Conservation (phyloP, 1,140 invertebrate genomes). For the Drosophila watanabei region DNA sequence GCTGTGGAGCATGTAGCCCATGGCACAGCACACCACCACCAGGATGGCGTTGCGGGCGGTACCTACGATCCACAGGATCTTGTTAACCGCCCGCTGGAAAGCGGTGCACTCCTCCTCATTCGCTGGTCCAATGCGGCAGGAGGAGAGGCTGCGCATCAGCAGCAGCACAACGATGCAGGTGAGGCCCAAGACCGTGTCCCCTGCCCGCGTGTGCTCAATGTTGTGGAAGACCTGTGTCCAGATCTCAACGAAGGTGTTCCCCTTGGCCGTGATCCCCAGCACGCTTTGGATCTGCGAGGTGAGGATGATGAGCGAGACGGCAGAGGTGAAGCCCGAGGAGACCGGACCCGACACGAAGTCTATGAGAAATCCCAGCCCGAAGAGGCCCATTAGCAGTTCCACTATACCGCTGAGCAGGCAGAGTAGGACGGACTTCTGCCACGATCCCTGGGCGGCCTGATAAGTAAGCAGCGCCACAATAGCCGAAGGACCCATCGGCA, state of each 20-base stretch:
- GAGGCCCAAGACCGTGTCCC: constrained; percentile 90
- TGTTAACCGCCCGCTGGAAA: constrained; percentile 86
- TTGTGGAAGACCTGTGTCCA: constrained; percentile 89
- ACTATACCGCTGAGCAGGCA: constrained; percentile 93
- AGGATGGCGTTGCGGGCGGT: constrained; percentile 92
- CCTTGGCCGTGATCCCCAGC: constrained; percentile 91
- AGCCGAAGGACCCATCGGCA: constrained; percentile 95
- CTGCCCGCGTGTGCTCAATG: constrained; percentile 88
- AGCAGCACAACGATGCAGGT: constrained; percentile 91
- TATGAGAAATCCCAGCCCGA: constrained; percentile 96
- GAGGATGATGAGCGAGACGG: constrained; percentile 95
- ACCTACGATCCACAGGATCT: constrained; percentile 89
- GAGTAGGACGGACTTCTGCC: constrained; percentile 92
- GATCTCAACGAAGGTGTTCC: constrained; percentile 90
- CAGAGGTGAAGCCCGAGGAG: constrained; percentile 96
- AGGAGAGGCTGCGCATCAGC: constrained; percentile 66
- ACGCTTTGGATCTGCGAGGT: constrained; percentile 95
- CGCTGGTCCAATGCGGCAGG: constrained; percentile 87
- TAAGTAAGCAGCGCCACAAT: constrained; percentile 93
- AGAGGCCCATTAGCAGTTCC: constrained; percentile 93
- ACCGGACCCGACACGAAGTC: constrained; percentile 97
- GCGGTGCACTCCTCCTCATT: constrained; percentile 86
- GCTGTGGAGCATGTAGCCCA: constrained; percentile 87
- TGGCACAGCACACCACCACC: constrained; percentile 89
- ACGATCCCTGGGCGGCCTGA: constrained; percentile 90